Conservation (phyloP, 2,888 invertebrate species). For the Sabatieria punctata region DNA sequence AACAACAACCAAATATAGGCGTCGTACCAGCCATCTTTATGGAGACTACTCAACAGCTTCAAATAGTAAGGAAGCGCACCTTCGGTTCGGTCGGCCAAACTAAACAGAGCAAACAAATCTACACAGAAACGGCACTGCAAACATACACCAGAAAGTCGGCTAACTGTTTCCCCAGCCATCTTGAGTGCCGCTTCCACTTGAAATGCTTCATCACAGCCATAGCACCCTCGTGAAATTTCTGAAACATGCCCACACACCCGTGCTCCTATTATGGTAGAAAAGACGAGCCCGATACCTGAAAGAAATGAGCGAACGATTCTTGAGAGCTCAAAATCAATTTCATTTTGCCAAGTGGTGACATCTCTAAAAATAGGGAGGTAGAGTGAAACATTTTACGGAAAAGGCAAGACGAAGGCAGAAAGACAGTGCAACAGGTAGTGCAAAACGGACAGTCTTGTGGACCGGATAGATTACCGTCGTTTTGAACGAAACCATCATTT, state of each 20-base stretch:
- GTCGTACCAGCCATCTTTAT: background rate
- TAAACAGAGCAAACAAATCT: background rate
- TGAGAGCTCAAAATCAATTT: background rate
- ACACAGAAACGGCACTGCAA: background rate
- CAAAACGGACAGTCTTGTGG: too few relatives aligned
- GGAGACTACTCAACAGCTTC: background rate
- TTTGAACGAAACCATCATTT: too few relatives aligned
- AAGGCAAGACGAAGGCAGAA: too few relatives aligned
- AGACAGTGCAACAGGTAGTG: background rate
- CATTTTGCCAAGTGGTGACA: background rate
- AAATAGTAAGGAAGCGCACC: constrained; percentile 4
- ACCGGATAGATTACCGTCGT: too few relatives aligned
- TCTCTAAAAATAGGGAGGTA: background rate
- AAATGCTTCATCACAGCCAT: constrained; percentile 4
- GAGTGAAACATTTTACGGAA: too few relatives aligned
- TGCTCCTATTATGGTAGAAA: background rate
- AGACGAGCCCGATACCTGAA: constrained; percentile 1
- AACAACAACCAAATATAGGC: background rate
- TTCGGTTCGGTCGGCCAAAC: background rate
- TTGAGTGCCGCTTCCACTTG: constrained; percentile 4
- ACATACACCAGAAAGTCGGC: constrained; percentile 1
- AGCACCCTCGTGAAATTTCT: constrained; percentile 3
- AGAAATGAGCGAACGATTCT: background rate
- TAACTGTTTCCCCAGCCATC: constrained; percentile 2
- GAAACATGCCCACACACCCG: background rate